These are phyloP conservation scores for Heterochromis multidens DNA, from an alignment of 2,113 vertebrate genomes.

Conservation along the genomic window DNA sequence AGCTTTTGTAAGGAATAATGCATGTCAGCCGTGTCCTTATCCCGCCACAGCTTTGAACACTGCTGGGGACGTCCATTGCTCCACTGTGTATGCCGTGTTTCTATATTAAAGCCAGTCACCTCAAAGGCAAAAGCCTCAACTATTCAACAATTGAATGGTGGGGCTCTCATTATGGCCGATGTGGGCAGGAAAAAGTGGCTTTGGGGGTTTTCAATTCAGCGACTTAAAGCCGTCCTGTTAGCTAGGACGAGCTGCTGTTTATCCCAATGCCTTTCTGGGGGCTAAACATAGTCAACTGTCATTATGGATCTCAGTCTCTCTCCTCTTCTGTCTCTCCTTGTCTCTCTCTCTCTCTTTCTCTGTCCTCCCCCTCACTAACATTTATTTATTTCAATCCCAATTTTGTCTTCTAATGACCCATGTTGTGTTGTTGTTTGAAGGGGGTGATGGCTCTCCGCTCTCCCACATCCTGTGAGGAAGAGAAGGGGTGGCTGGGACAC, in stretches of 20 bases:
- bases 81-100: conserved; percentile 60
- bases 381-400: conserved; percentile 68
- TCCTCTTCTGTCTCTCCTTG: neutral
- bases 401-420: conserved; percentile 67
- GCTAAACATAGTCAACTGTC: conserved; percentile 78
- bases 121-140: conserved; percentile 78
- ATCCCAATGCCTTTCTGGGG: conserved; percentile 64
- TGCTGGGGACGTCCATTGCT: conserved; percentile 60
- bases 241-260: conserved; percentile 74
- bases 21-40: conserved; percentile 71
- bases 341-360: neutral
- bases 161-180: conserved; percentile 76
- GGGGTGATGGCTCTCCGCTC: conserved; percentile 29
- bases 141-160: conserved; percentile 78
- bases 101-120: conserved; percentile 78
- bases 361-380: conserved; percentile 28
- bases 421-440: conserved; percentile 62
- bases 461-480: conserved; percentile 69
- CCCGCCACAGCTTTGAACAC: conserved; percentile 72
- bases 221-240: conserved; percentile 68
- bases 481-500: conserved; percentile 20
- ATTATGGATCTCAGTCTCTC: conserved; percentile 67
- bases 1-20: conserved; percentile 75
- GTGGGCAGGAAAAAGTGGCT: conserved; percentile 74
- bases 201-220: conserved; percentile 68